Evolutionary conservation across 2,797 vertebrate genomes (phyloP).

Genomic region (Sebastes taczanowskii): DNA sequence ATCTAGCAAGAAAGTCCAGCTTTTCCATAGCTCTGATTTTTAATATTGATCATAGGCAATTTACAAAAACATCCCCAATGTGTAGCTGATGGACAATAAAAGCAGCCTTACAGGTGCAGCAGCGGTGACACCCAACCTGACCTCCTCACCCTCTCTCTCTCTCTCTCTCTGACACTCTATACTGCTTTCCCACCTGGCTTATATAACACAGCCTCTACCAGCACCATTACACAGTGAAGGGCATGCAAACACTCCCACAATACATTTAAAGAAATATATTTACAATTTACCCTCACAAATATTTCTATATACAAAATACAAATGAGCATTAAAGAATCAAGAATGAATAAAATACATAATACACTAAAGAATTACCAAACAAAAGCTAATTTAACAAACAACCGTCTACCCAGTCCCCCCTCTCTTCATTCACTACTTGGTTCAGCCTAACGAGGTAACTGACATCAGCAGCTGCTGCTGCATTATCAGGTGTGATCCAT

Average conservation of each 20-base stretch:
- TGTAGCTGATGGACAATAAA: neutral
- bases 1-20: too few species aligned
- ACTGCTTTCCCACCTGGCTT: neutral
- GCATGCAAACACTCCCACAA: neutral
- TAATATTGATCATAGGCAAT: neutral
- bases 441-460: neutral
- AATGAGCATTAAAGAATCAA: too few species aligned
- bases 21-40: neutral
- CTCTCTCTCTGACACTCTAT: neutral
- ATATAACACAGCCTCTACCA: neutral
- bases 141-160: too few species aligned
- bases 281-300: neutral
- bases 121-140: neutral
- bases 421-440: neutral
- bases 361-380: too few species aligned
- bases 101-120: neutral
- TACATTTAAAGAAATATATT: neutral
- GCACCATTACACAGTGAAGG: neutral
- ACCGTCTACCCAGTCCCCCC: rapidly evolving
- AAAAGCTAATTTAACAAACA: neutral
- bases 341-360: too few species aligned
- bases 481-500: neutral
- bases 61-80: neutral
- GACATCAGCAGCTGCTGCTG: neutral
- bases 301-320: neutral